Percentiles rank a stretch among this genome's conserved stretches.
These are phyloP conservation scores for Apostichopus leukothele DNA, from an alignment of 53 echinoderm and acorn worm genomes.

Conservation along the genomic window DNA sequence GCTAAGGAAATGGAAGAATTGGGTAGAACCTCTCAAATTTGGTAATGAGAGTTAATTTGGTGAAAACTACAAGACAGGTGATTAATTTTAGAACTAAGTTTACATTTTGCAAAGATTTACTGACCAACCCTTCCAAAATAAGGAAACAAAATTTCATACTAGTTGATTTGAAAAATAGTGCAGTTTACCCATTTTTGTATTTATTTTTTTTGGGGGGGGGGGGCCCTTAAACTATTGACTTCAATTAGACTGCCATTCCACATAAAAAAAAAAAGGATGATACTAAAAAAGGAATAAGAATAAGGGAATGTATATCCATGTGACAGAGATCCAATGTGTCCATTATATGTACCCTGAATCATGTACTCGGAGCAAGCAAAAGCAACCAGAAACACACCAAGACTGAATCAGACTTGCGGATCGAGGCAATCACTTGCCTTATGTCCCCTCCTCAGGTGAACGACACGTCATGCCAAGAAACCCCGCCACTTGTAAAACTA, in stretches of 20 bases:
- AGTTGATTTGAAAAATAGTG: no score
- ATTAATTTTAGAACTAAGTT: no score
- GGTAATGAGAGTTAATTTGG: no score
- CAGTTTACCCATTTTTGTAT: no score
- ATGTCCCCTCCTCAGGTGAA: conserved; percentile 82
- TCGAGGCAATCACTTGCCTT: conserved; percentile 57
- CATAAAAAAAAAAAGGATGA: neutral
- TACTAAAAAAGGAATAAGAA: neutral
- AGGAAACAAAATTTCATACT: no score
- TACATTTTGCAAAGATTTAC: no score
- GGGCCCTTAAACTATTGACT: no score
- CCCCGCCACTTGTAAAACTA: conserved; percentile 72
- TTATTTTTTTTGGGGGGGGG: no score
- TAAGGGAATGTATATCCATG: neutral
- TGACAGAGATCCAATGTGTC: neutral
- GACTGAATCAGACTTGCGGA: conserved; percentile 45
- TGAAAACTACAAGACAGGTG: no score
- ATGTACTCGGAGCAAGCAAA: conserved; percentile 15
- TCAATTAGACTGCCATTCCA: neutral
- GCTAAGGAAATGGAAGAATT: no score
- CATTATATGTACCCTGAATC: neutral
- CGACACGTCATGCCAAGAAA: conserved; percentile 97
- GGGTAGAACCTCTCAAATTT: no score
- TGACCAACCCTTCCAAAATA: no score
- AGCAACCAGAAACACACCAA: neutral